These are phyloP conservation scores for Pandemis corylana DNA, from an alignment of 2,888 invertebrate genomes.

Conservation along the genomic window DNA sequence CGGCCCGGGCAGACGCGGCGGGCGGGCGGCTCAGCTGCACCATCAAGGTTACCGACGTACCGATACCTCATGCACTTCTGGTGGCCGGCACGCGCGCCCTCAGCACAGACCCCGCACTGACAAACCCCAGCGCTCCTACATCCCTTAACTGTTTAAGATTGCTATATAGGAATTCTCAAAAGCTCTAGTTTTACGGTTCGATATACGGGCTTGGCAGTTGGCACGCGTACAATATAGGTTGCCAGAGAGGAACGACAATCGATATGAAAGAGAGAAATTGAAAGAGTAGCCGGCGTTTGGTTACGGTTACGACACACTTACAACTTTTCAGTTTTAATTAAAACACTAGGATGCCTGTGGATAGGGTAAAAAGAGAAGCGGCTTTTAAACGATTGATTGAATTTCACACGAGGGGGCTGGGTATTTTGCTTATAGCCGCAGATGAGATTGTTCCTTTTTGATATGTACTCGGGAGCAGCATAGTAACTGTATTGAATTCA, in stretches of 20 bases:
- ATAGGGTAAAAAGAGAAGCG: constrained; percentile 53
- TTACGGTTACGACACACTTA: constrained; percentile 65
- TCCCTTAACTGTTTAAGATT: constrained; percentile 37
- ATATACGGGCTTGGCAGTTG: constrained; percentile 66
- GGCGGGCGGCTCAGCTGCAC: constrained; percentile 68
- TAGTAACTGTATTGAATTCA: constrained; percentile 27
- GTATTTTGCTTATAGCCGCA: constrained; percentile 28
- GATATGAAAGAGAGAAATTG: constrained; percentile 65
- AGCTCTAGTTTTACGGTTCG: constrained; percentile 69
- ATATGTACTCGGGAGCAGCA: not conserved
- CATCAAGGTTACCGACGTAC: constrained; percentile 72
- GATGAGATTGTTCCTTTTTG: constrained; percentile 20
- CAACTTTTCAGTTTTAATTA: constrained; percentile 68
- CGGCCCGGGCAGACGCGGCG: constrained; percentile 82
- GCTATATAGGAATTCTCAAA: constrained; percentile 61
- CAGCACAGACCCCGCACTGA: constrained; percentile 49
- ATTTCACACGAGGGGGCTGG: constrained; percentile 37
- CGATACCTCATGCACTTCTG: constrained; percentile 71
- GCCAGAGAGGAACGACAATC: constrained; percentile 75
- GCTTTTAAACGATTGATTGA: constrained; percentile 50
- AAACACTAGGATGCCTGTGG: constrained; percentile 58
- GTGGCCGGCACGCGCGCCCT: constrained; percentile 50
- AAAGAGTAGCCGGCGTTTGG: constrained; percentile 62
- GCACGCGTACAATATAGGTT: constrained; percentile 75
- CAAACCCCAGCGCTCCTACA: constrained; percentile 49